phyloP scores from a whole-genome alignment of 2,888 invertebrate species.

The Mallateleia sp. region DNA sequence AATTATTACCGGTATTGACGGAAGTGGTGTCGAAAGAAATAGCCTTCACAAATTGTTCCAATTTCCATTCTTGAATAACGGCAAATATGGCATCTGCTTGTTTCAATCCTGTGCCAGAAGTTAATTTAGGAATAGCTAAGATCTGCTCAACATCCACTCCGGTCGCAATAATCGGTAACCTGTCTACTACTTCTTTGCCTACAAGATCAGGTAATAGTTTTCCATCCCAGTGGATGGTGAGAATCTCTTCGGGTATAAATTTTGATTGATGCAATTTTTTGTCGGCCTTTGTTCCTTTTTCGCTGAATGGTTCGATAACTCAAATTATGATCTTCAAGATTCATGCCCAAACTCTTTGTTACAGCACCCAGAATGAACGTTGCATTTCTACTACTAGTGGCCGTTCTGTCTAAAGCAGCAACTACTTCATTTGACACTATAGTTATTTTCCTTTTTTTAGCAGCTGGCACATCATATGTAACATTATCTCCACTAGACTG shows the following conservation, averaged over 20 bases:
- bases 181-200: conserved; percentile 54
- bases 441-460: too few species aligned
- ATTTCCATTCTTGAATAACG: conserved; percentile 63
- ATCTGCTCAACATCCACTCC: conserved; percentile 63
- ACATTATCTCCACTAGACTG: too few species aligned
- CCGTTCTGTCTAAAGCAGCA: conserved; percentile 19
- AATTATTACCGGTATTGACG: conserved; percentile 31
- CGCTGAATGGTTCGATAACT: too few species aligned
- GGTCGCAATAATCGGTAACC: conserved; percentile 60
- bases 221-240: conserved; percentile 59
- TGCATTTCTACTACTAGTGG: neutral
- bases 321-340: neutral
- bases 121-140: conserved; percentile 68
- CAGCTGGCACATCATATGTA: too few species aligned
- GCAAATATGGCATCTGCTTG: conserved; percentile 63
- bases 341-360: neutral
- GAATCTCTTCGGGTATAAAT: too few species aligned
- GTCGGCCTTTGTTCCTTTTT: too few species aligned
- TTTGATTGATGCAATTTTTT: too few species aligned
- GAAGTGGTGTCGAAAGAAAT: conserved; percentile 81
- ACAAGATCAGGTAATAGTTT: conserved; percentile 63
- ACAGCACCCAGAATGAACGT: conserved; percentile 15
- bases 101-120: conserved; percentile 47
- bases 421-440: conserved; percentile 14
- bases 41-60: conserved; percentile 61